Conservation (phyloP, 2,888 invertebrate genomes). For the Biston stratarius region DNA sequence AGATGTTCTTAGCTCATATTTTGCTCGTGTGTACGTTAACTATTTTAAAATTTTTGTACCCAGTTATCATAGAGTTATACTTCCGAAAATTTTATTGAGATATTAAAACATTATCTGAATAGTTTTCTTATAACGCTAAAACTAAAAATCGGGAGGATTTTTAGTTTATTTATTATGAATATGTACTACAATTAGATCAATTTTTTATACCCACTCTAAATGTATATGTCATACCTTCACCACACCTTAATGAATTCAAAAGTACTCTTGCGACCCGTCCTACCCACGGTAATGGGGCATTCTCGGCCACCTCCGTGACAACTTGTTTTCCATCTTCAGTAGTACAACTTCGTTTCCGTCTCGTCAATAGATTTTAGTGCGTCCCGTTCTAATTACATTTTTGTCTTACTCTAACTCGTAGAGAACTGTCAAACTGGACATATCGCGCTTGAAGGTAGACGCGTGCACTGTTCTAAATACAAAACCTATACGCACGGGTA, state of each 20-base stretch:
- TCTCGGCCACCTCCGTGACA: conserved; percentile 2
- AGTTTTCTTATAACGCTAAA: too few relatives aligned
- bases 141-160: too few relatives aligned
- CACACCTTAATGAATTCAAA: conserved; percentile 2
- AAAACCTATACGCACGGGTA: conserved; percentile 43
- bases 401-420: conserved; percentile 57
- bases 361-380: conserved; percentile 37
- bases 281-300: conserved; percentile 15
- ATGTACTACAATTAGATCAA: background rate
- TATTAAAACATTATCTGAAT: too few relatives aligned
- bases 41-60: too few relatives aligned
- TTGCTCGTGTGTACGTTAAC: too few relatives aligned
- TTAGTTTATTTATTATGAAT: too few relatives aligned
- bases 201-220: background rate
- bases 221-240: background rate
- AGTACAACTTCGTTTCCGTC: conserved; percentile 15
- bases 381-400: conserved; percentile 53
- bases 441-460: conserved; percentile 54
- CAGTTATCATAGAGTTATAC: too few relatives aligned
- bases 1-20: too few relatives aligned
- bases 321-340: conserved; percentile 34
- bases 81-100: too few relatives aligned
- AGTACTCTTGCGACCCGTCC: background rate
- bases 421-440: conserved; percentile 58
- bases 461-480: conserved; percentile 53